A percentile compares a stretch with the other conserved stretches of the same genome.
phyloP scores from a whole-genome alignment of 1,140 invertebrate species.

The Lineus longissimus region DNA sequence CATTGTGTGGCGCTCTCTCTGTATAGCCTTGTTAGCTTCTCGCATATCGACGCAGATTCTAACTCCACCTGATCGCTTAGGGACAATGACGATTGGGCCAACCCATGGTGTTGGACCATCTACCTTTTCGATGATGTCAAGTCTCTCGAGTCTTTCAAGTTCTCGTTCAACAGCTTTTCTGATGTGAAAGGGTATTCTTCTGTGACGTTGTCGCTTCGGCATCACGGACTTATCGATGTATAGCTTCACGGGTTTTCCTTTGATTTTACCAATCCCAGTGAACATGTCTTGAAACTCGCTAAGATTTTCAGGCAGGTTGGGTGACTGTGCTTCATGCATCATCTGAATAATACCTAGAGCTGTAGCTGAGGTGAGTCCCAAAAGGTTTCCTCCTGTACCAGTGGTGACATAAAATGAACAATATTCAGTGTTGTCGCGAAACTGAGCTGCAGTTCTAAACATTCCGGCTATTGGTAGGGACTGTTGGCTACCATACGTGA shows the following conservation, averaged over 20 bases:
- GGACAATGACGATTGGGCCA: conserved; percentile 31
- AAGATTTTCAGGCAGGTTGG: not conserved
- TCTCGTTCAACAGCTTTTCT: conserved; percentile 20
- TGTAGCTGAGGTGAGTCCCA: not conserved
- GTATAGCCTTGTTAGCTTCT: conserved; percentile 29
- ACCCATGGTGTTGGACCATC: conserved; percentile 37
- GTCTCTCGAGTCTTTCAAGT: conserved; percentile 18
- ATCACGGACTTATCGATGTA: conserved; percentile 25
- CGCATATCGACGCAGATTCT: conserved; percentile 33
- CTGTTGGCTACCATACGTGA: not conserved
- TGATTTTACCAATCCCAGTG: conserved; percentile 27
- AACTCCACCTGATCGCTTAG: conserved; percentile 24
- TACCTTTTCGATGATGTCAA: conserved; percentile 35
- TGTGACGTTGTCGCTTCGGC: conserved; percentile 20
- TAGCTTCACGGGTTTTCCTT: conserved; percentile 22
- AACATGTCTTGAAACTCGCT: conserved; percentile 13
- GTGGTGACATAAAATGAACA: not conserved
- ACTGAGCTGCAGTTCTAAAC: not conserved
- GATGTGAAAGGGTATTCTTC: conserved; percentile 26
- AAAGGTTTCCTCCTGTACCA: not conserved
- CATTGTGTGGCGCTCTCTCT: conserved; percentile 27
- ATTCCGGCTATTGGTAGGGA: not conserved
- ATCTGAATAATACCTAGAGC: not conserved
- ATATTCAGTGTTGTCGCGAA: not conserved
- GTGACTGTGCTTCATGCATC: not conserved